phyloP scores from a whole-genome alignment of 2,797 vertebrate genomes.

The Microchirus variegatus region DNA sequence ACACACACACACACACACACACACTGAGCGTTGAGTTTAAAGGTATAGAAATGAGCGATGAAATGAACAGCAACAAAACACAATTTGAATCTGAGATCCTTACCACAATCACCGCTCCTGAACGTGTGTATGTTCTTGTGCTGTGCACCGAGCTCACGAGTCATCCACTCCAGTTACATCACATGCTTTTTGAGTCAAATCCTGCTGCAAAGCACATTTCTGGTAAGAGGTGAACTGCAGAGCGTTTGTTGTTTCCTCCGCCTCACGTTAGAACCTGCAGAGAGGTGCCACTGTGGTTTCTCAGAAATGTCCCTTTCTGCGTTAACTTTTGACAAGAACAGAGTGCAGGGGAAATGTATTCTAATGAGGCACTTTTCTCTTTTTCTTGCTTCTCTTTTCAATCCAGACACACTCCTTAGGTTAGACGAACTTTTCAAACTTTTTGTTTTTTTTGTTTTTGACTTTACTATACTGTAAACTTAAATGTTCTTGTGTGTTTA shows the following conservation, averaged over 20 bases:
- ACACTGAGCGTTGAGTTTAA: conserved; percentile 5
- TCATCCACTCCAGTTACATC: conserved; percentile 36
- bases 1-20: conserved; percentile 4
- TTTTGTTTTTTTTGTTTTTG: too few relatives aligned
- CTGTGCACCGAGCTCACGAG: conserved; percentile 9
- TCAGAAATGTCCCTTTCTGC: conserved; percentile 51
- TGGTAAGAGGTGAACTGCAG: conserved; percentile 48
- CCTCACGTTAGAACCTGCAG: conserved; percentile 20
- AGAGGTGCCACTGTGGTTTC: conserved; percentile 61
- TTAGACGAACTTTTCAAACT: not conserved
- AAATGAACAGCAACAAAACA: conserved; percentile 4
- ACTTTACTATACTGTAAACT: not conserved
- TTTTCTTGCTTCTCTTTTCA: not conserved
- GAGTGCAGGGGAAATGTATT: conserved; percentile 10
- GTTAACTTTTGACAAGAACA: not conserved
- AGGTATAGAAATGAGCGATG: not conserved
- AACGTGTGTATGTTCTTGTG: conserved; percentile 16
- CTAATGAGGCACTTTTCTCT: conserved; percentile 9
- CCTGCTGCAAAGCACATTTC: conserved; percentile 51
- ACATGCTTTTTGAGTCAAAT: conserved; percentile 52
- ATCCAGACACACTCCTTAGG: not conserved
- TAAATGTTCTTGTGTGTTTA: too few relatives aligned
- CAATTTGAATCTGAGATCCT: conserved; percentile 21
- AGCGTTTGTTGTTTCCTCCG: conserved; percentile 53
- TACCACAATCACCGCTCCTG: conserved; percentile 48